A percentile compares a stretch with the other conserved stretches of the same genome.
Evolutionary conservation across 2,888 invertebrate species (phyloP).

Genomic region (Notodonta ziczac): DNA sequence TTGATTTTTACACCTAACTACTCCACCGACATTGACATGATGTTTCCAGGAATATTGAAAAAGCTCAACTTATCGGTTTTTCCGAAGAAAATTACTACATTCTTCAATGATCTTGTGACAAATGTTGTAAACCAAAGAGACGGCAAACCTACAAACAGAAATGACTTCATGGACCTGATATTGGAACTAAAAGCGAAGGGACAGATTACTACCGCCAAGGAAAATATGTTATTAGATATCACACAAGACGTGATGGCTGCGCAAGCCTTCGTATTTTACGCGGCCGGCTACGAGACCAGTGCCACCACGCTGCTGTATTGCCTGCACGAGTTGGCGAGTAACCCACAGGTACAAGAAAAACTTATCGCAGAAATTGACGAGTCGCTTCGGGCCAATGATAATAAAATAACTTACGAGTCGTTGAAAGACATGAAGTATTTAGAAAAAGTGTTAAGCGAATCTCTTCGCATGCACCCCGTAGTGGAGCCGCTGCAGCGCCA

Average conservation of each 20-base stretch:
- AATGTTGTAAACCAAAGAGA: slow-evolving; percentile 47
- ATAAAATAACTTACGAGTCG: slow-evolving; percentile 61
- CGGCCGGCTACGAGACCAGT: slow-evolving; percentile 74
- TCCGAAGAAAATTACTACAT: slow-evolving; percentile 35
- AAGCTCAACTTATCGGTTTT: slow-evolving; percentile 43
- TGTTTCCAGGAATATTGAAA: slow-evolving; percentile 56
- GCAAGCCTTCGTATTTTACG: slow-evolving; percentile 71
- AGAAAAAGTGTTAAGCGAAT: slow-evolving; percentile 61
- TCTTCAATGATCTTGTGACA: slow-evolving; percentile 46
- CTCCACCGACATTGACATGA: slow-evolving; percentile 46
- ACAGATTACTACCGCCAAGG: slow-evolving; percentile 20
- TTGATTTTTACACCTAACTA: slow-evolving; percentile 27
- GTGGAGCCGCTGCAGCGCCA: slow-evolving; percentile 61
- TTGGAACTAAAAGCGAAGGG: slow-evolving; percentile 13
- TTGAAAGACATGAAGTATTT: slow-evolving; percentile 66
- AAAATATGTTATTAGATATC: slow-evolving; percentile 47
- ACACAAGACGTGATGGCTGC: slow-evolving; percentile 56
- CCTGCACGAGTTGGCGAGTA: slow-evolving; percentile 59
- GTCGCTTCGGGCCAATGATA: slow-evolving; percentile 48
- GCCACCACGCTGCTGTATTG: slow-evolving; percentile 65
- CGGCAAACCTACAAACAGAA: slow-evolving; percentile 45
- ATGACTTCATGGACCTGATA: slow-evolving; percentile 61
- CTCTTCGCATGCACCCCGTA: slow-evolving; percentile 73
- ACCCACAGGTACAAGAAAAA: slow-evolving; percentile 65
- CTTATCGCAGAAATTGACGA: slow-evolving; percentile 54